Conservation (phyloP, 2,797 vertebrate species). For the Alcedo quadribrachys region DNA sequence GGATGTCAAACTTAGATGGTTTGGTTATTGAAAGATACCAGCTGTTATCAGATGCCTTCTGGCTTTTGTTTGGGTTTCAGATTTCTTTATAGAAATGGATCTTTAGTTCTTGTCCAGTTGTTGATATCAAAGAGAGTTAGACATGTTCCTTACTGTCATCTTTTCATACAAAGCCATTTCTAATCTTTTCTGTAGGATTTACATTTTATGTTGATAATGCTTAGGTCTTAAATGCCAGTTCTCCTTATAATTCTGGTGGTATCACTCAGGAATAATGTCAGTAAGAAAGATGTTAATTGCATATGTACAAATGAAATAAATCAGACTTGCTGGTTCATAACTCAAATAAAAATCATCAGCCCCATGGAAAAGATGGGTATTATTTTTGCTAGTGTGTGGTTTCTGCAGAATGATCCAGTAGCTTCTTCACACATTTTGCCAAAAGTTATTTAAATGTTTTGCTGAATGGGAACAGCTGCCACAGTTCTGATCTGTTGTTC, state of each 20-base stretch:
- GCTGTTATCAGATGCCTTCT: neutral
- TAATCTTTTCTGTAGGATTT: conserved; percentile 42
- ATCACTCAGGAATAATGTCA: neutral
- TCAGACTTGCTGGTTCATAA: neutral
- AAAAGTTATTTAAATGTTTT: neutral
- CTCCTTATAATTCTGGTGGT: neutral
- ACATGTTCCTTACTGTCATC: neutral
- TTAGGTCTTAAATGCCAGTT: conserved; percentile 8
- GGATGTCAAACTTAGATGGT: neutral
- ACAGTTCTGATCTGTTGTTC: neutral
- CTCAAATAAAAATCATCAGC: neutral
- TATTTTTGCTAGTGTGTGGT: neutral
- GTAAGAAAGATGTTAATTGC: neutral
- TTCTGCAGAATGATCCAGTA: neutral
- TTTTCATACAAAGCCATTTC: conserved; percentile 23
- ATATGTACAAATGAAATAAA: neutral
- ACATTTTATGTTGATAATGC: conserved; percentile 12
- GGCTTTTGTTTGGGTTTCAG: neutral
- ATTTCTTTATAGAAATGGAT: neutral
- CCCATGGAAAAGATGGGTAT: neutral
- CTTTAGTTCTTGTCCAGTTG: neutral
- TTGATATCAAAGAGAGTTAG: neutral
- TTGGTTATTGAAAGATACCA: neutral
- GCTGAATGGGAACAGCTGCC: neutral
- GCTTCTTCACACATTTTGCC: neutral